Evolutionary conservation across 2,797 vertebrate genomes (phyloP), one percentile per base, ranked within the genome.

Genomic region (Argya squamiceps): DNA sequence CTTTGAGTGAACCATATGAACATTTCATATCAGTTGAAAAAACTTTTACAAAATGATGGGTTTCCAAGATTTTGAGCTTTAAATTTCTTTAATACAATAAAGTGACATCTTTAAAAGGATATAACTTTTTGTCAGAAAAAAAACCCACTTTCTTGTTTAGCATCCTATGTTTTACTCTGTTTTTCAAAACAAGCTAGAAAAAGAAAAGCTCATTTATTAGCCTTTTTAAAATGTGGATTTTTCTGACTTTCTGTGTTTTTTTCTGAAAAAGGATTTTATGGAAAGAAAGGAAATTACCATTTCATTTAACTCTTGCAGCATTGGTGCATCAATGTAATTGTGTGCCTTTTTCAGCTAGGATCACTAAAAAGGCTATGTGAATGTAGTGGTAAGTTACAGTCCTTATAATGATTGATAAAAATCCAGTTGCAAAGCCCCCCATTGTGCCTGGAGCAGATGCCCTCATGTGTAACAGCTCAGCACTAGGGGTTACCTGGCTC

Each of bases 191-290:
- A 77, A 63, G 2, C 5, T n/a, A n/a, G 24, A 39, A 21, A 29
- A 62, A 39, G 5, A 43, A 62, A 64, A 34, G 3, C 0, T 44
- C 0, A 7, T 64, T 37, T 29, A 29, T 37, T 53, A 64, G 0
- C 2, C 43, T 68, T 89, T 89, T 58, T 12, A 22, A 84, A 93
- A 69, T 43, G 7, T 2, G 8, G 4, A 26, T 39, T 70, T 70
- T 76, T 68, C 26, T 58, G 17, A 52, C 11, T 64, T 71, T 17
- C 11, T 55, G 0, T 67, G 2, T 34, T 88, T 90, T 76, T 14
- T 52, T 27, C 30, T 76, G 14, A 10, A 50, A 62, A 81, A 17
- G 0, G 0, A n/a, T 58, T 64, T 69, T 78, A n/a, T 19, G 27
- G 9, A 4, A 80, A 69, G 43, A 23, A 89, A 83, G 56, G 0